Percentiles rank a stretch among this genome's conserved stretches.
Evolutionary conservation across 2,113 vertebrate genomes (phyloP).

Genomic region (Hydropotes inermis): DNA sequence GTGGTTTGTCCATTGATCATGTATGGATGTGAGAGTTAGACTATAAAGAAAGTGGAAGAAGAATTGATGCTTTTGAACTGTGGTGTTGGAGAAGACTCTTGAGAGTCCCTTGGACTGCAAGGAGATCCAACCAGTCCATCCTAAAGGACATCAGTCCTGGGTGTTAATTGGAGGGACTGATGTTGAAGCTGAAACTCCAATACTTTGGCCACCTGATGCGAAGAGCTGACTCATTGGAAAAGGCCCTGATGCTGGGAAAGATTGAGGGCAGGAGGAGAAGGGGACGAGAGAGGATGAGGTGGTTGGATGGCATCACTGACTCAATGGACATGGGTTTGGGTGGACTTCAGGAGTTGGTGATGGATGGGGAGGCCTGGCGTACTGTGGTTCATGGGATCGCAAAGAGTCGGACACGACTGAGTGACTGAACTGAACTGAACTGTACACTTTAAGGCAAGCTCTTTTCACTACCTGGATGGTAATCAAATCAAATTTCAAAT

Average conservation of each 20-base stretch:
- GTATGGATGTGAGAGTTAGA: neutral
- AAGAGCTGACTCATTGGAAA: neutral
- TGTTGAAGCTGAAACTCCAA: neutral
- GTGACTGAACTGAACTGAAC: neutral
- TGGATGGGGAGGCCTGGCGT: neutral
- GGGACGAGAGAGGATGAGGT: neutral
- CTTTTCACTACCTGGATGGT: neutral
- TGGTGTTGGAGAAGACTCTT: neutral
- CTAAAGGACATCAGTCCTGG: neutral
- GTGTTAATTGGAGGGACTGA: neutral
- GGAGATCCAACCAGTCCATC: neutral
- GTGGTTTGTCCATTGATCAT: neutral
- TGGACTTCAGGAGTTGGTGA: neutral
- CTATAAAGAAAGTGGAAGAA: neutral
- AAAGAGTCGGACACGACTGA: neutral
- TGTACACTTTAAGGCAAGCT: neutral
- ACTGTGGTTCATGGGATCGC: neutral
- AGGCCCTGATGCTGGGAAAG: neutral
- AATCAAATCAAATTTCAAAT: constrained; percentile 7
- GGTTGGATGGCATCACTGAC: neutral
- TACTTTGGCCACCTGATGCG: neutral
- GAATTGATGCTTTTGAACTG: neutral
- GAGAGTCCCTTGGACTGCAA: neutral
- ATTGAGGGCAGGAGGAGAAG: neutral
- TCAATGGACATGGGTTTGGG: neutral